These are phyloP conservation scores for Bradypus variegatus DNA, from an alignment of 2,797 vertebrate species.

Conservation along the genomic window DNA sequence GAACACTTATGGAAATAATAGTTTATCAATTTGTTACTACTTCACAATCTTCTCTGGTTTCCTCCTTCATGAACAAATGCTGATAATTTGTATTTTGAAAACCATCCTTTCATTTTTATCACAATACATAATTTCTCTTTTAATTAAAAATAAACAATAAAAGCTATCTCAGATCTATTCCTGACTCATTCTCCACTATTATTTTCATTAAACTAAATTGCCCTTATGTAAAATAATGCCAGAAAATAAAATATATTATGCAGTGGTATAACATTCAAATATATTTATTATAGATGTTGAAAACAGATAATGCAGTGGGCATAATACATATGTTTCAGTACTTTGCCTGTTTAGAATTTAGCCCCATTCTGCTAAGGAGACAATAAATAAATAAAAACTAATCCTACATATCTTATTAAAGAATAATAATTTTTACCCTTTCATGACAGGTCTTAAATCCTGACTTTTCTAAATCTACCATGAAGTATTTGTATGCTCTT, in stretches of 20 bases:
- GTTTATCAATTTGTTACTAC: background rate
- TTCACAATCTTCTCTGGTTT: background rate
- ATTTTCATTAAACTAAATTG: background rate
- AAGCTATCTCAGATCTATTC: background rate
- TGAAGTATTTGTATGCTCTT: constrained; percentile 20
- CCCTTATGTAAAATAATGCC: background rate
- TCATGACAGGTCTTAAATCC: constrained; percentile 4
- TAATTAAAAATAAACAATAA: background rate
- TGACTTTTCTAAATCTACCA: background rate
- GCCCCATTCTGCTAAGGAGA: background rate
- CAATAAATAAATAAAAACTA: background rate
- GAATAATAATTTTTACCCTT: background rate
- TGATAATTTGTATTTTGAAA: background rate
- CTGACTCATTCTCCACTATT: background rate
- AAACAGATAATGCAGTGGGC: background rate
- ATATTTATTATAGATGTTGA: background rate
- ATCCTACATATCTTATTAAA: background rate
- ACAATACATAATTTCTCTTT: background rate
- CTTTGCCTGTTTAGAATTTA: background rate
- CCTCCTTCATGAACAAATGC: background rate
- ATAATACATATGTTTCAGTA: background rate
- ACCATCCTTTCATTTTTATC: background rate
- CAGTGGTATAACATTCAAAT: background rate
- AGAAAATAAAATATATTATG: background rate
- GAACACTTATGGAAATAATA: background rate